Evolutionary conservation across 2,113 vertebrate species (phyloP), one percentile per base, ranked within the genome.

Genomic region (Gymnogyps californianus): DNA sequence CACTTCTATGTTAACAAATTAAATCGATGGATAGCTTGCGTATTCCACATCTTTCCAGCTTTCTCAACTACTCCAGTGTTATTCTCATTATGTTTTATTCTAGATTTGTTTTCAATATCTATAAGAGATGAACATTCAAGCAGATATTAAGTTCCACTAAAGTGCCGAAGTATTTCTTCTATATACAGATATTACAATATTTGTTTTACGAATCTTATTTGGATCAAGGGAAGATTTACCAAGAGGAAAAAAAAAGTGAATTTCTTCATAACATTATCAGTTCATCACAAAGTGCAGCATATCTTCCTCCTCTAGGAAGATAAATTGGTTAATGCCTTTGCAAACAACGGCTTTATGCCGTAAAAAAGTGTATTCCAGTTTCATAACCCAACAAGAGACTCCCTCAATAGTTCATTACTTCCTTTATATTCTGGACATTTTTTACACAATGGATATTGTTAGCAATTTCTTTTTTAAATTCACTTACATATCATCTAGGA

Each of bases 21-120:
- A 32, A 24, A 62, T 28, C 21, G 7, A 38, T 70, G 0, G 58
- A 21, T 32, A 67, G 16, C 4, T 79, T 47, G 4, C 2, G 1
- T 42, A 67, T 46, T 61, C 10, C 29, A 47, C 36, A 12, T 28
- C 18, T 95, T 83, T 54, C 38, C 47, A 76, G 17, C 17, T 80
- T 83, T 83, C 58, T 87, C 32, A 80, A 26, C 10, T 76, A 86
- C 26, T 55, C 6, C 17, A 61, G 1, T 31, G 10, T 57, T 83
- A 55, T 49, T 75, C 54, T 93, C 8, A 42, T 72, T 52, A 61
- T 36, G 32, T 15, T 80, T 72, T 55, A 28, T 32, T 61, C 47
- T 64, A 78, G 7, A 28, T 86, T 61, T 67, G 6, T 67, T 95
- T 92, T 71, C 52, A 62, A 25, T 55, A 72, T 64, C n/a, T 4